Conservation (phyloP, 2,113 vertebrate genomes). For the Pyrgilauda ruficollis region DNA sequence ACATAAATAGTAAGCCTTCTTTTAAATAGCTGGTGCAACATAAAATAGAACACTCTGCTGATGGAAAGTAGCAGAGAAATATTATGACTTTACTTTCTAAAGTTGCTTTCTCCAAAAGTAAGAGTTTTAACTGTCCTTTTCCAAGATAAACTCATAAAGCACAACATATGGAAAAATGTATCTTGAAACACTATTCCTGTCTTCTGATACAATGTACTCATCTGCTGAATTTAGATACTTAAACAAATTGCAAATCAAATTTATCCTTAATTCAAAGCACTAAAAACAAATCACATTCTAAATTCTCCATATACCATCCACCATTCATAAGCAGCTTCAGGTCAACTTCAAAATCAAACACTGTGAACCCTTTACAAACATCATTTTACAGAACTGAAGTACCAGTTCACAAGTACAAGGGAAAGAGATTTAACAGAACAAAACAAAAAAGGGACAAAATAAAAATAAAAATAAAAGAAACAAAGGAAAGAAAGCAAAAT, state of each 20-base stretch:
- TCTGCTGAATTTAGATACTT: slow-evolving; percentile 9
- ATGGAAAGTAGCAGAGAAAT: slow-evolving; percentile 40
- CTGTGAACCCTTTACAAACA: slow-evolving; percentile 76
- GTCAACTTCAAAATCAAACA: slow-evolving; percentile 65
- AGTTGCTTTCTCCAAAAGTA: slow-evolving; percentile 9
- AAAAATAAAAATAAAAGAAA: slow-evolving; percentile 51
- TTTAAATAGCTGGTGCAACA: not conserved
- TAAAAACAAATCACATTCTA: not conserved
- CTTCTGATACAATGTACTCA: slow-evolving; percentile 1
- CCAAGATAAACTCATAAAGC: not conserved
- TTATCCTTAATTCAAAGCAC: not conserved
- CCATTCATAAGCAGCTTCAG: slow-evolving; percentile 58
- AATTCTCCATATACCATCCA: slow-evolving; percentile 32
- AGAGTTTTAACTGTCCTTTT: not conserved
- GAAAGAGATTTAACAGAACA: slow-evolving; percentile 80
- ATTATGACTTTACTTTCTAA: not conserved
- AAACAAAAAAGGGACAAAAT: slow-evolving; percentile 85
- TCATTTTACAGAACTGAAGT: slow-evolving; percentile 78
- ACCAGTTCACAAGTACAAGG: slow-evolving; percentile 80
- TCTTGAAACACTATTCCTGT: not conserved
- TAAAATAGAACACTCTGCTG: not conserved
- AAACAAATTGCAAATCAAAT: not conserved
- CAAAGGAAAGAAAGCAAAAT: slow-evolving; percentile 81
- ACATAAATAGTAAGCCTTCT: not conserved
- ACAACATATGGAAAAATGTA: not conserved